A percentile compares a stretch with the other conserved stretches of the same genome.
Conservation (phyloP, 2,888 invertebrate genomes). For the Drepana falcataria region DNA sequence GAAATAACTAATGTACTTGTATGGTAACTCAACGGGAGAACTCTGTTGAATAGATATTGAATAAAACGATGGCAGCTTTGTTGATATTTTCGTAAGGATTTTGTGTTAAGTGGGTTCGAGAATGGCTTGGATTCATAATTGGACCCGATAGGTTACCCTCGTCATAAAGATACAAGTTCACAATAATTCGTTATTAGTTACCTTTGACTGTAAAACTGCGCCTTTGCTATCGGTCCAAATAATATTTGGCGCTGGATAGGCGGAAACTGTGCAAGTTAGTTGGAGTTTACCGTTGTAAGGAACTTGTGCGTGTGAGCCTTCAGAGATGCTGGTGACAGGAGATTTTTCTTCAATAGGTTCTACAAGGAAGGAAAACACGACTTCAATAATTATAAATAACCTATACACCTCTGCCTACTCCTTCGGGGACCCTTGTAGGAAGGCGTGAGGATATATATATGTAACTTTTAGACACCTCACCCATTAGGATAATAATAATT, state of each 20-base stretch:
- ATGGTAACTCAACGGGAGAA: neutral
- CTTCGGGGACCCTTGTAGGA: no score
- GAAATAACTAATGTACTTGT: neutral
- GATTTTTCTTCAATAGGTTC: neutral
- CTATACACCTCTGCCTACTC: no score
- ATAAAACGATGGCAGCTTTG: no score
- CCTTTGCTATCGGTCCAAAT: neutral
- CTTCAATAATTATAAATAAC: no score
- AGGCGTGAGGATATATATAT: no score
- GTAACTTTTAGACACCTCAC: no score
- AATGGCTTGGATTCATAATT: no score
- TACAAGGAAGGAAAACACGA: neutral
- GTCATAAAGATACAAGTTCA: no score
- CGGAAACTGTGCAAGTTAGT: neutral
- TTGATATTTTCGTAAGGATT: no score
- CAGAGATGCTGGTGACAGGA: neutral
- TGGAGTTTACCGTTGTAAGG: slow-evolving; percentile 6
- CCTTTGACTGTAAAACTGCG: neutral
- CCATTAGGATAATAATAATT: no score
- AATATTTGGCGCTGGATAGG: neutral
- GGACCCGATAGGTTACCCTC: no score
- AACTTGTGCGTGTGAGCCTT: slow-evolving; percentile 3
- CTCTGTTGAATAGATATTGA: neutral
- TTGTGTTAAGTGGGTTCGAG: no score
- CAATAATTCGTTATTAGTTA: neutral